phyloP scores from a whole-genome alignment of 2,113 vertebrate species.

The Poecile atricapillus region DNA sequence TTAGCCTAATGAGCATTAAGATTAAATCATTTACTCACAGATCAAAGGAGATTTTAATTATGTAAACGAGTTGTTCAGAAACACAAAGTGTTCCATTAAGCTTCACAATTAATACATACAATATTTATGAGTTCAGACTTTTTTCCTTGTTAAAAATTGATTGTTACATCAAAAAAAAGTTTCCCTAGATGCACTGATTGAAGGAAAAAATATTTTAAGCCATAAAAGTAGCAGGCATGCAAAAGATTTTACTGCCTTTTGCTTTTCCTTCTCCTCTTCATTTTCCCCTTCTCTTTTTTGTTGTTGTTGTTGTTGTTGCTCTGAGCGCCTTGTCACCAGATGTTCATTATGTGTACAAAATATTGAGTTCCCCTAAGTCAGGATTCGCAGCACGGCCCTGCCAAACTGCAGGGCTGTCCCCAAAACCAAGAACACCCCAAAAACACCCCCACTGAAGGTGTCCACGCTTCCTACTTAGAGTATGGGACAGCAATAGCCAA shows the following conservation, averaged over 20 bases:
- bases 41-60: slow-evolving; percentile 83
- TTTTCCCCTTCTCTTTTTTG: neutral
- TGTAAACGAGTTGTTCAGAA: slow-evolving; percentile 76
- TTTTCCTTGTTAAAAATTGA: slow-evolving; percentile 71
- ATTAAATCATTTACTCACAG: slow-evolving; percentile 78
- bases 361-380: neutral
- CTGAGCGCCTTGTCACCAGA: slow-evolving; percentile 74
- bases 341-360: slow-evolving; percentile 71
- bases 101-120: slow-evolving; percentile 74
- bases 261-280: slow-evolving; percentile 51
- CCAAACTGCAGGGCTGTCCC: neutral
- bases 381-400: slow-evolving; percentile 9
- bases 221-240: slow-evolving; percentile 67
- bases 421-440: neutral
- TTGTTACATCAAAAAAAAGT: slow-evolving; percentile 66
- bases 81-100: slow-evolving; percentile 78
- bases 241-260: slow-evolving; percentile 69
- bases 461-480: neutral
- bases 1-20: slow-evolving; percentile 77
- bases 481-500: neutral
- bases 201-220: slow-evolving; percentile 56
- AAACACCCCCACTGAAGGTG: neutral
- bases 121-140: slow-evolving; percentile 71
- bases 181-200: slow-evolving; percentile 60
- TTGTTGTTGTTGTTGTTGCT: slow-evolving; percentile 3